phyloP scores from a whole-genome alignment of 2,888 invertebrate genomes.

The Ophioninae sp. region DNA sequence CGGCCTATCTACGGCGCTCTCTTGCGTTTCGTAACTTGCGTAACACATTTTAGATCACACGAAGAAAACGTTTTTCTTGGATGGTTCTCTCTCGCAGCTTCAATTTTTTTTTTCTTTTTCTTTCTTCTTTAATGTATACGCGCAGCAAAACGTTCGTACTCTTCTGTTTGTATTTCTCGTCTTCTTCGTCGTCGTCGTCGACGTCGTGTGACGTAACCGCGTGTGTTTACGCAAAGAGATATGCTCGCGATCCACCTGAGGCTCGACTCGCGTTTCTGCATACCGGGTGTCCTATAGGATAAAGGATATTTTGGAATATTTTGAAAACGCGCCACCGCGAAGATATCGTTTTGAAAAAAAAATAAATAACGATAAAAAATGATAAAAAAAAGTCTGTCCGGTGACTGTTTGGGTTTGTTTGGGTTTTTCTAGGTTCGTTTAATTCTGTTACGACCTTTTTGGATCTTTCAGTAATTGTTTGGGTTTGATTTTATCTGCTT shows the following conservation, averaged over 20 bases:
- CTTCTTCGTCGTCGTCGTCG: constrained; percentile 4
- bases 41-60: constrained; percentile 26
- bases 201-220: constrained; percentile 67
- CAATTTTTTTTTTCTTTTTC: neutral
- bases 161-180: constrained; percentile 35
- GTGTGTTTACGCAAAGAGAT: constrained; percentile 71
- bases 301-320: neutral
- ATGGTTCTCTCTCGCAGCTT: neutral
- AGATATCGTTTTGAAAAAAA: neutral
- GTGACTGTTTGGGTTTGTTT: too few relatives aligned
- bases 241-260: constrained; percentile 63
- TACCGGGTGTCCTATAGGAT: neutral
- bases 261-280: constrained; percentile 30
- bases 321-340: neutral
- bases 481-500: too few relatives aligned
- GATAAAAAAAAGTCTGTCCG: too few relatives aligned
- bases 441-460: too few relatives aligned
- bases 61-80: neutral
- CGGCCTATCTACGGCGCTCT: constrained; percentile 10
- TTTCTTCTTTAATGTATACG: constrained; percentile 19
- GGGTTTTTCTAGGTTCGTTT: too few relatives aligned
- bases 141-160: constrained; percentile 32
- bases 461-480: too few relatives aligned
- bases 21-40: neutral
- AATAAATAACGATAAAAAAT: too few relatives aligned